Percentiles rank a stretch among this genome's conserved stretches.
Conservation (phyloP, 37 sponge, comb jelly and placozoan species). For the Cliona cf. orientalis region DNA sequence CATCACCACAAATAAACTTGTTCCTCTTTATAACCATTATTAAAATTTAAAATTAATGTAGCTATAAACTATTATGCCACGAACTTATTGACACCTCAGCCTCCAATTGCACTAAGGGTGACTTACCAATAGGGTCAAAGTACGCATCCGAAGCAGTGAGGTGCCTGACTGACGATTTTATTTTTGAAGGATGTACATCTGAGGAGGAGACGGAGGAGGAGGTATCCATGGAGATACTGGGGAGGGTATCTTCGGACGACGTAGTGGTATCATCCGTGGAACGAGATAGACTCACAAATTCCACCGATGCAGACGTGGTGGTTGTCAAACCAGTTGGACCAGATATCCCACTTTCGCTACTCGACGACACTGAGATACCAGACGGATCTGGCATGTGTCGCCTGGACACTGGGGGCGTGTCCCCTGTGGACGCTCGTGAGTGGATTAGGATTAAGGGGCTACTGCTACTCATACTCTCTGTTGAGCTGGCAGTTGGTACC, state of each 20-base stretch:
- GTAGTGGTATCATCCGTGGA: background rate
- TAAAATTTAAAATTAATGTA: no score
- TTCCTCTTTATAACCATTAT: no score
- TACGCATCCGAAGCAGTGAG: no score
- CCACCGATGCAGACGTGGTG: background rate
- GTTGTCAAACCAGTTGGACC: background rate
- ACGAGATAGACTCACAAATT: no score
- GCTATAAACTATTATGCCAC: no score
- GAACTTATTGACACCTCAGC: no score
- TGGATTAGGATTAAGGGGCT: conserved; percentile 14
- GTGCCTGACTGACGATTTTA: no score
- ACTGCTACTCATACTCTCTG: conserved; percentile 10
- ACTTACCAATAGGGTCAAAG: no score
- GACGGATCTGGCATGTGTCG: background rate
- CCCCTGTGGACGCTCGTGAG: background rate
- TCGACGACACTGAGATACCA: background rate
- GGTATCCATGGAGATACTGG: conserved; percentile 1
- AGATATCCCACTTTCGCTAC: background rate
- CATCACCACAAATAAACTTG: no score
- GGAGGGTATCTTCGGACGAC: background rate
- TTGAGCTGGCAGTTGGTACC: background rate
- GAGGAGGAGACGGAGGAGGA: conserved; percentile 14
- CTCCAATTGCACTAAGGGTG: no score
- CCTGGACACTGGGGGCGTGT: background rate
- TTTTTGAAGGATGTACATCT: no score